Base-by-base conservation (phyloP, 1,140 invertebrate species). In the Zaprionus gabonicus region DNA sequence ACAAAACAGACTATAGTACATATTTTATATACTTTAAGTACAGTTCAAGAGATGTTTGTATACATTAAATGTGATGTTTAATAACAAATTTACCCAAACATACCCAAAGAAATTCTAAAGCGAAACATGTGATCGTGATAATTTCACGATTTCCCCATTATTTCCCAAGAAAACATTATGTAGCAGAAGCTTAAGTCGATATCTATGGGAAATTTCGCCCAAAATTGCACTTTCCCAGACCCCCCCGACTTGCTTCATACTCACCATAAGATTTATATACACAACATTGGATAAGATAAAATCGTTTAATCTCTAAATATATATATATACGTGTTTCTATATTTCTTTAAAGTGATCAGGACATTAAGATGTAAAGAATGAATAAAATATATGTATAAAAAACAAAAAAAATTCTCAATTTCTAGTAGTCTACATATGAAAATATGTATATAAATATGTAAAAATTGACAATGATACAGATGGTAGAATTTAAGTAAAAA, bases 311-410 rank as follows among this genome's bases (percentile, higher is more conserved):
- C 20, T 25, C 41, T 13, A 44, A 41, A 25, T 38, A 44, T 58
- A 25, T 38, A 25, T 38, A 25, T 15, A 59, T n/a, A 34, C 20
- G 34, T 38, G 10, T 59, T 51, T 67, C 66, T 81, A 77, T 81
- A 81, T 81, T 71, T 81, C 38, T 20, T 59, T 63, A 31, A 63
- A 66, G 57, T 80, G 38, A 58, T 67, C 51, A 75, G 57, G 64
- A 83, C 65, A 72, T 51, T 23, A 51, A 23, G 34, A 31, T 59
- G 3, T 38, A 59, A 15, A 59, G 28, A 31, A 59, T 68, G 31
- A 34, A 31, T 53, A 36, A 53, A 49, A 49, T 38, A 55, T 23
- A 71, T 23, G n/a, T 10, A 38, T 25, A 44, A 66, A 78, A 71
- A 72, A 68, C 46, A 27, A 71, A 25, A 31, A 69, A 62, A 46